Percentiles rank a stretch among this genome's conserved stretches.
These are phyloP conservation scores for Labeo calbasu DNA, from an alignment of 2,797 vertebrate genomes.

Conservation along the genomic window DNA sequence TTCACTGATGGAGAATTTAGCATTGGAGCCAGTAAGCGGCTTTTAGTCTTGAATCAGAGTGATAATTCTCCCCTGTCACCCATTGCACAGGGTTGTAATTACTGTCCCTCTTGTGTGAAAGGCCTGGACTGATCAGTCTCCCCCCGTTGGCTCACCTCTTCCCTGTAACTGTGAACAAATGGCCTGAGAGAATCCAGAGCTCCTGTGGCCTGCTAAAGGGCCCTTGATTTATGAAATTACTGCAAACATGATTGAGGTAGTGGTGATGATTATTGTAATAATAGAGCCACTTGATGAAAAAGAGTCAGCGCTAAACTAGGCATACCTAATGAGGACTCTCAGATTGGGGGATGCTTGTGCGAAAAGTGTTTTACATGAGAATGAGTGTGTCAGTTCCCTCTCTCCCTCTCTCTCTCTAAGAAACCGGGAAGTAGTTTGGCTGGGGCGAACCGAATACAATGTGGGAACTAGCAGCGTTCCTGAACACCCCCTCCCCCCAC, in stretches of 20 bases:
- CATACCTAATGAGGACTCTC: slow-evolving; percentile 62
- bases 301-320: slow-evolving; percentile 60
- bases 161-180: slow-evolving; percentile 54
- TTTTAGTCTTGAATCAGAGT: slow-evolving; percentile 54
- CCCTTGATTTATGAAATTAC: slow-evolving; percentile 66
- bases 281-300: slow-evolving; percentile 61
- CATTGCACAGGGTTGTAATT: slow-evolving; percentile 51
- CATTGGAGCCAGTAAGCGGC: slow-evolving; percentile 42
- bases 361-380: slow-evolving; percentile 65
- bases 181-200: slow-evolving; percentile 55
- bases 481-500: slow-evolving; percentile 7
- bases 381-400: slow-evolving; percentile 57
- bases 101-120: slow-evolving; percentile 50
- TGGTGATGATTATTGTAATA: slow-evolving; percentile 66
- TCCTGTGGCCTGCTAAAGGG: slow-evolving; percentile 57
- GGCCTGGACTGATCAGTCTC: slow-evolving; percentile 47
- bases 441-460: slow-evolving; percentile 51
- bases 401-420: slow-evolving; percentile 46
- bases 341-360: slow-evolving; percentile 62
- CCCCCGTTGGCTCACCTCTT: slow-evolving; percentile 54
- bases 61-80: slow-evolving; percentile 53
- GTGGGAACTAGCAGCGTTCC: slow-evolving; percentile 48
- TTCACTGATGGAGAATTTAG: slow-evolving; percentile 54
- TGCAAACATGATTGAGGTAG: slow-evolving; percentile 61
- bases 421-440: slow-evolving; percentile 48